phyloP scores from a whole-genome alignment of 2,797 vertebrate species.

The Rhadinocentrus ornatus region DNA sequence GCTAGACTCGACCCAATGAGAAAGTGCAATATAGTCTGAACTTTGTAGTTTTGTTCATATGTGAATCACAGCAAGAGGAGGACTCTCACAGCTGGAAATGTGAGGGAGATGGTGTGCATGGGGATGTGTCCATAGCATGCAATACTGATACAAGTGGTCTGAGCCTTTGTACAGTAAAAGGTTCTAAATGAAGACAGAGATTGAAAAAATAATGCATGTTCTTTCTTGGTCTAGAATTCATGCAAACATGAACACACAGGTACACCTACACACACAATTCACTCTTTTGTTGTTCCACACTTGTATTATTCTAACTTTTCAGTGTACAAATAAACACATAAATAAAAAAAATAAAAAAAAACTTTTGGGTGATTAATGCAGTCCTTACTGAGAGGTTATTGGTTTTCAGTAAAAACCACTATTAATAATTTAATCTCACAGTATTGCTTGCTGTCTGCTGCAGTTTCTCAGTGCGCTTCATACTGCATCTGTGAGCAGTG shows the following conservation, averaged over 20 bases:
- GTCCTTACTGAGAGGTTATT: conserved; percentile 46
- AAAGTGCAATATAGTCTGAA: no score
- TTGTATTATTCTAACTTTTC: conserved; percentile 27
- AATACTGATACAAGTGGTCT: no score
- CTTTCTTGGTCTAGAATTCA: neutral
- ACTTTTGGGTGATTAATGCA: conserved; percentile 65
- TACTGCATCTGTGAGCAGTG: conserved; percentile 10
- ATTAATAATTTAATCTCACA: conserved; percentile 68
- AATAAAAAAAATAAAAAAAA: conserved; percentile 46
- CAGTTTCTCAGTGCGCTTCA: conserved; percentile 13
- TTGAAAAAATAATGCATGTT: neutral
- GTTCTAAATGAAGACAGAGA: neutral
- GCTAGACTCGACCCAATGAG: no score
- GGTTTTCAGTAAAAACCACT: conserved; percentile 57
- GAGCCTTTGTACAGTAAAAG: neutral
- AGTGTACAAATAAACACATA: neutral
- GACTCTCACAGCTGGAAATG: no score
- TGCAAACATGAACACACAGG: neutral
- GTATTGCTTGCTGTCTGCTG: conserved; percentile 50
- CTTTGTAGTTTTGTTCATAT: no score
- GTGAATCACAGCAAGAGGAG: no score
- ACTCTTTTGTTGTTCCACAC: conserved; percentile 21
- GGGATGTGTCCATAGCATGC: no score
- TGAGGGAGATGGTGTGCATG: no score
- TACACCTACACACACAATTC: neutral